phyloP scores from a whole-genome alignment of 2,113 vertebrate species.

The Phalacrocorax carbo region DNA sequence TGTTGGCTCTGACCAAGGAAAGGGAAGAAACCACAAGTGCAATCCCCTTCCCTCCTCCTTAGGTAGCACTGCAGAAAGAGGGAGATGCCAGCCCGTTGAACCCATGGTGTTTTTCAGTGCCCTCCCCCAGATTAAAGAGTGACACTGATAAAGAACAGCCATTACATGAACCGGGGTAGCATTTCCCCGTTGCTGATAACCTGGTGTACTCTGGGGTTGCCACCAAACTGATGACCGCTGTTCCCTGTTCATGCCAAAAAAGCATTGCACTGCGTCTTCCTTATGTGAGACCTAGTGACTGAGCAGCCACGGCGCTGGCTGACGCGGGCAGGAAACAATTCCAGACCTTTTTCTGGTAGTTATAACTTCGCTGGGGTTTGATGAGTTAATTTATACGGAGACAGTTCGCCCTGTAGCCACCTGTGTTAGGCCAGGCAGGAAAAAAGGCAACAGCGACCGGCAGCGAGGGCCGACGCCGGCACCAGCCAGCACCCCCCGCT shows the following conservation, averaged over 20 bases:
- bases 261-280: rapidly evolving
- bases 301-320: rapidly evolving
- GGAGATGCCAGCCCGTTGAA: neutral
- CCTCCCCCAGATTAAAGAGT: neutral
- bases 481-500: neutral
- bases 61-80: neutral
- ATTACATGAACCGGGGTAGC: rapidly evolving
- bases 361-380: neutral
- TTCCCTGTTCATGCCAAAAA: neutral
- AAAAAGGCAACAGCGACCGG: neutral
- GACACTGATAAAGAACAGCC: neutral
- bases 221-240: rapidly evolving
- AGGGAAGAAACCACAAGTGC: neutral
- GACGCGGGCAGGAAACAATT: neutral
- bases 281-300: rapidly evolving
- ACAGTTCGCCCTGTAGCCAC: neutral
- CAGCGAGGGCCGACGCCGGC: neutral
- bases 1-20: neutral
- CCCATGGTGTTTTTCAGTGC: rapidly evolving
- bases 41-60: neutral
- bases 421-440: too few relatives aligned
- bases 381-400: neutral
- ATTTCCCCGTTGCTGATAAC: rapidly evolving
- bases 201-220: rapidly evolving
- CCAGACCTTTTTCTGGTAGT: neutral